These are phyloP conservation scores for Anoplius nigerrimus DNA, from an alignment of 2,888 invertebrate genomes.

Conservation along the genomic window DNA sequence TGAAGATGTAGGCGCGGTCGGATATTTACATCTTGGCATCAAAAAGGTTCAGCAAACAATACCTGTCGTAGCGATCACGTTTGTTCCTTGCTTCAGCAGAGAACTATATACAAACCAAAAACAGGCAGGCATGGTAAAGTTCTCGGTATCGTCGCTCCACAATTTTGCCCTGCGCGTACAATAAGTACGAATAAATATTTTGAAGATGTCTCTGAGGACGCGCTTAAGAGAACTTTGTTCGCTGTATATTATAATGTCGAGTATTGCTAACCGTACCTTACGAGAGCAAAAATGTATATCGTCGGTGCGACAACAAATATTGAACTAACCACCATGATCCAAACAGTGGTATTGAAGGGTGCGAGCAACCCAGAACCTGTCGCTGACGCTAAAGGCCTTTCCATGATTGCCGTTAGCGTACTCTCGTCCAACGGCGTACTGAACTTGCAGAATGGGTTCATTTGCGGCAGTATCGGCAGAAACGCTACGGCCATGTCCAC, in stretches of 20 bases:
- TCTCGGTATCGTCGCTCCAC: slow-evolving; percentile 79
- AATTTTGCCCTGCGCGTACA: slow-evolving; percentile 40
- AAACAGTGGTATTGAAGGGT: slow-evolving; percentile 84
- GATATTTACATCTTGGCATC: neutral
- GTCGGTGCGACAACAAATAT: slow-evolving; percentile 86
- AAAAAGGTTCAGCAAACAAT: slow-evolving; percentile 22
- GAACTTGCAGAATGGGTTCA: slow-evolving; percentile 76
- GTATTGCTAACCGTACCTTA: slow-evolving; percentile 74
- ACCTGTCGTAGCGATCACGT: slow-evolving; percentile 88
- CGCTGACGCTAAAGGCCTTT: slow-evolving; percentile 87
- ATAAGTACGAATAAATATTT: neutral
- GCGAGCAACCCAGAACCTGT: slow-evolving; percentile 89
- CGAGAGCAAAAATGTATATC: slow-evolving; percentile 82
- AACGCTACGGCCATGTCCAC: slow-evolving; percentile 89
- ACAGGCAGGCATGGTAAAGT: slow-evolving; percentile 82
- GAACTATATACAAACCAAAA: slow-evolving; percentile 93
- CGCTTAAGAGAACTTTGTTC: neutral
- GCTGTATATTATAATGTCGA: neutral
- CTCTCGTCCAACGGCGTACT: slow-evolving; percentile 83
- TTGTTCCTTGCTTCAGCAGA: slow-evolving; percentile 90
- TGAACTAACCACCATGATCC: slow-evolving; percentile 85
- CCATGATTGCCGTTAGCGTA: slow-evolving; percentile 87
- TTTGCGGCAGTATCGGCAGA: slow-evolving; percentile 81
- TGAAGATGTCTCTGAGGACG: neutral
- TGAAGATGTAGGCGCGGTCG: neutral